These are phyloP conservation scores for Schrankia costaestrigalis DNA, from an alignment of 2,888 invertebrate genomes.

Conservation along the genomic window DNA sequence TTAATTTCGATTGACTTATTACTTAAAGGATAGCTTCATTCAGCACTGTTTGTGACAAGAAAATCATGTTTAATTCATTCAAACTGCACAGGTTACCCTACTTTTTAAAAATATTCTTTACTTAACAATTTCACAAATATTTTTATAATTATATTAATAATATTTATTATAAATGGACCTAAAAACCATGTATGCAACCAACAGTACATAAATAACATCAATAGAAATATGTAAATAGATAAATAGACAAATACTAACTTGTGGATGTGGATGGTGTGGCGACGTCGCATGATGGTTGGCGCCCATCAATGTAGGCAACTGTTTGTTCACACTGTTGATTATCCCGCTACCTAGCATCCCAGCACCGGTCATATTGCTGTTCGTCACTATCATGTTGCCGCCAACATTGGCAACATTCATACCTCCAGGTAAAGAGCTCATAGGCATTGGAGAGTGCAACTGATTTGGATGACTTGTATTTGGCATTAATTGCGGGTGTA, in stretches of 20 bases:
- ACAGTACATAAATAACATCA: neutral
- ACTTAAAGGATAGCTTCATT: too few relatives aligned
- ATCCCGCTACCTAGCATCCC: conserved; percentile 87
- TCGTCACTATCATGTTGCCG: conserved; percentile 90
- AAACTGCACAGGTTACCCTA: too few relatives aligned
- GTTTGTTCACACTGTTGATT: conserved; percentile 89
- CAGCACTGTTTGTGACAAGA: too few relatives aligned
- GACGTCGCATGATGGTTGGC: conserved; percentile 72
- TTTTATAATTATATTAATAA: neutral
- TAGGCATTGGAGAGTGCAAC: conserved; percentile 81
- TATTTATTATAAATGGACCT: neutral
- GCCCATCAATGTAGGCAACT: conserved; percentile 84
- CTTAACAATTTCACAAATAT: too few relatives aligned
- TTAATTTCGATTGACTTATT: too few relatives aligned
- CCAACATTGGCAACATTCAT: conserved; percentile 84
- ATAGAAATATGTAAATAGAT: neutral
- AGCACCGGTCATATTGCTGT: conserved; percentile 85
- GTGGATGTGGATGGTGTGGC: conserved; percentile 73
- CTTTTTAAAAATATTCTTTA: too few relatives aligned
- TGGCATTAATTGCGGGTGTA: conserved; percentile 86
- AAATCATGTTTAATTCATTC: too few relatives aligned
- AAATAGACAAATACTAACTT: conserved; percentile 44
- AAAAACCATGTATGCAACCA: neutral
- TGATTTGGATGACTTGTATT: conserved; percentile 86
- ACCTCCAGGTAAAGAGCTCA: conserved; percentile 87